Evolutionary conservation across 2,113 vertebrate species (phyloP), one percentile per base, ranked within the genome.

Genomic region (Agelaius tricolor): DNA sequence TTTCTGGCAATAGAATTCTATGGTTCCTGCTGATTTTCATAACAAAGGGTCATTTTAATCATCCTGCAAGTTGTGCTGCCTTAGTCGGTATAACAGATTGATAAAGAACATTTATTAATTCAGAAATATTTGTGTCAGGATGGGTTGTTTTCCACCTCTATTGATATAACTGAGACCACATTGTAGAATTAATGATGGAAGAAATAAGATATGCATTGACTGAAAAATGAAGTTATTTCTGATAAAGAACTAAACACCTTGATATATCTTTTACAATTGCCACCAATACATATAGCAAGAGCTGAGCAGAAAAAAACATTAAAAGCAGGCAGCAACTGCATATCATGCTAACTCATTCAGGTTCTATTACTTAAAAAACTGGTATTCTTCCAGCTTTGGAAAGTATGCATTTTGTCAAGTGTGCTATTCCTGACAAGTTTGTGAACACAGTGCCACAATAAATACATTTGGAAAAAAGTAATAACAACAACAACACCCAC

Each of bases 151-250:
- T 95, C 96, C 85, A 97, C 84, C 97, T 97, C 89, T 97, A 69
- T 90, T 82, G 65, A 92, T 97, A 93, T 96, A 98, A 97, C 98
- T 97, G 97, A 98, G 97, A 97, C 95, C 90, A 94, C 92, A 94
- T 93, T 97, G 97, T 93, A 97, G 98, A 98, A 98, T 98, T 98
- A 98, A 98, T 98, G 97, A 94, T 97, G 98, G 97, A 97, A 98
- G 95, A 98, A 98, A 98, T 98, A 98, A 97, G 97, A 97, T 97
- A 98, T 51, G 94, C 97, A 97, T 98, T 98, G 97, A 97, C 95
- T 98, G 97, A 97, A 98, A 98, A 98, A 98, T 97, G 77, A 96
- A 97, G 97, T 97, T 97, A 96, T 98, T 98, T 97, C 97, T 97
- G 94, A 96, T 97, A 95, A 96, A 96, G 94, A 95, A 84, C 82